Base-by-base conservation (phyloP, 1,140 invertebrate genomes). In the Delia radicum region DNA sequence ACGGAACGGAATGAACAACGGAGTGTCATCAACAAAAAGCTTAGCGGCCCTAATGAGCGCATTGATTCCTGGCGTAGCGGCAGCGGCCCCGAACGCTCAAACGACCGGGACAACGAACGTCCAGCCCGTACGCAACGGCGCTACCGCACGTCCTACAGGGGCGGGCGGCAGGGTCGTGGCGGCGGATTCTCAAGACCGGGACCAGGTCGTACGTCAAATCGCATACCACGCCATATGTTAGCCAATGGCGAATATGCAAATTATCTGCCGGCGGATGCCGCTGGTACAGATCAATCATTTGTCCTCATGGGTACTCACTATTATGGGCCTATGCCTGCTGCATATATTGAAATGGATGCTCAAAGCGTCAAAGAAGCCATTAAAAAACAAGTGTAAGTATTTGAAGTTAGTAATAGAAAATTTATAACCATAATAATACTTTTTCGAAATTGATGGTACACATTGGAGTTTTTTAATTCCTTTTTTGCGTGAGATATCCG, bases 351-450 rank as follows among this genome's bases (percentile, higher is more conserved):
- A 27, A 81, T 90, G 65, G 89, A 90, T 78, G 87, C 87, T 42
- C 79, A 80, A 13, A 88, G 88, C 77, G 85, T 95, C 2, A 94
- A 94, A 82, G 93, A 94, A 76, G 91, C 92, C 78, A 92, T 96
- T 77, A 93, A 90, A 80, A 94, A 95, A 81, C 94, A 95, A 89
- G 94, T 95, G 93, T 95, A 87, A 92, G 91, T 90, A 78, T 73
- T 78, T 67, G 72, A 1, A 2, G 5, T 48, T 48, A 13, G 2
- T 21, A 10, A n/a, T n/a, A n/a, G n/a, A n/a, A n/a, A n/a, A n/a
- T n/a, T n/a, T n/a, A n/a, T n/a, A n/a, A n/a, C n/a, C n/a, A n/a
- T n/a, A n/a, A n/a, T n/a, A n/a, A n/a, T n/a, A n/a, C n/a, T n/a
- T n/a, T n/a, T n/a, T n/a, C n/a, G n/a, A n/a, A n/a, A n/a, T n/a